A percentile compares a stretch with the other conserved stretches of the same genome.
Evolutionary conservation across 1,140 invertebrate genomes (phyloP).

Genomic region (Berghia stephanieae): DNA sequence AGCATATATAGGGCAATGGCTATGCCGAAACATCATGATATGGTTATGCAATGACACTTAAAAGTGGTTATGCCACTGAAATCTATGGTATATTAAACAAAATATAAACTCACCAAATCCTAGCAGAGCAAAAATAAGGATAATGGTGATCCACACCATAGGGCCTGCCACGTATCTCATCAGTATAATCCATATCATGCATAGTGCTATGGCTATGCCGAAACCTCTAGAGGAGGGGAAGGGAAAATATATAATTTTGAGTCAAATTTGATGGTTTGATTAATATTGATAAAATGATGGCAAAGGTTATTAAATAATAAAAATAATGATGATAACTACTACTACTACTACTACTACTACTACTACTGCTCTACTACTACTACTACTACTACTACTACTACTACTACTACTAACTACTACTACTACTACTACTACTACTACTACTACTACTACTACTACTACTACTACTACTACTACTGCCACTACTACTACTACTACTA

Average conservation of each 20-base stretch:
- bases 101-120: slow-evolving; percentile 72
- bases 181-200: slow-evolving; percentile 87
- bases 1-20: slow-evolving; percentile 54
- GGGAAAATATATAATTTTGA: not conserved
- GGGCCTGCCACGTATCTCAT: slow-evolving; percentile 86
- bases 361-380: no score
- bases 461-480: no score
- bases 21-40: slow-evolving; percentile 70
- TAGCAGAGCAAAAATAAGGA: slow-evolving; percentile 76
- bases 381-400: no score
- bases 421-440: not conserved
- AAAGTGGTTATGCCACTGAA: not conserved
- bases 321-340: not conserved
- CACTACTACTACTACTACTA: not conserved
- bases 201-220: slow-evolving; percentile 75
- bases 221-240: slow-evolving; percentile 69
- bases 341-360: no score
- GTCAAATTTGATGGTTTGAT: not conserved
- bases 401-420: no score
- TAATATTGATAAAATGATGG: not conserved
- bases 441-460: not conserved
- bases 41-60: not conserved
- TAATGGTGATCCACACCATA: slow-evolving; percentile 87
- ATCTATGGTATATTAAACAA: no score
- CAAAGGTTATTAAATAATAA: not conserved